A percentile compares a stretch with the other conserved stretches of the same genome.
phyloP scores from a whole-genome alignment of 2,113 vertebrate species.

The Hystrix brachyura region DNA sequence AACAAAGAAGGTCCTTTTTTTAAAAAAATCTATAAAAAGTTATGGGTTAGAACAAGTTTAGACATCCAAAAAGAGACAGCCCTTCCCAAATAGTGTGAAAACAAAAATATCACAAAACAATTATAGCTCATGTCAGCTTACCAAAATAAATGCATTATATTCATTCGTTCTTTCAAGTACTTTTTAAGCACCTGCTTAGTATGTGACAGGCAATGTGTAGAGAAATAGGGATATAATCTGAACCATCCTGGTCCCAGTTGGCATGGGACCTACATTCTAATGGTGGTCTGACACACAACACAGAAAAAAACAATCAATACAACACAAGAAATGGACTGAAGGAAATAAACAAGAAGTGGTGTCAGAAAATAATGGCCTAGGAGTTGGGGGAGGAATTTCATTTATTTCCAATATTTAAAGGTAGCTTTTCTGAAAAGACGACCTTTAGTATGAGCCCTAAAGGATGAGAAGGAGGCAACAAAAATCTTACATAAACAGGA shows the following conservation, averaged over 20 bases:
- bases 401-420: background rate
- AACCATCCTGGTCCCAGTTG: background rate
- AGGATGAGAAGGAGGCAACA: background rate
- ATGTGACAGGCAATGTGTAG: background rate
- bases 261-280: background rate
- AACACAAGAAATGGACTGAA: background rate
- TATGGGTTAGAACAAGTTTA: background rate
- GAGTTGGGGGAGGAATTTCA: background rate
- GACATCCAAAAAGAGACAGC: background rate
- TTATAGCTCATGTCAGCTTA: background rate
- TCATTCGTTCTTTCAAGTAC: slow-evolving; percentile 10
- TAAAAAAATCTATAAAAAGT: background rate
- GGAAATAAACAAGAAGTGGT: background rate
- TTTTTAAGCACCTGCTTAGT: background rate
- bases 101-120: slow-evolving; percentile 3
- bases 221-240: background rate
- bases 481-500: background rate
- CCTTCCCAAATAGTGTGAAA: background rate
- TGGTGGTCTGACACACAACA: background rate
- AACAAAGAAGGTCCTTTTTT: background rate
- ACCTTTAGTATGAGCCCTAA: background rate
- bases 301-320: background rate
- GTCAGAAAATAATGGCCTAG: background rate
- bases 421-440: background rate
- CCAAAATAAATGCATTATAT: background rate